These are phyloP conservation scores for Petrosia ficiformis DNA, from an alignment of 37 sponge, comb jelly and placozoan genomes.

Conservation along the genomic window DNA sequence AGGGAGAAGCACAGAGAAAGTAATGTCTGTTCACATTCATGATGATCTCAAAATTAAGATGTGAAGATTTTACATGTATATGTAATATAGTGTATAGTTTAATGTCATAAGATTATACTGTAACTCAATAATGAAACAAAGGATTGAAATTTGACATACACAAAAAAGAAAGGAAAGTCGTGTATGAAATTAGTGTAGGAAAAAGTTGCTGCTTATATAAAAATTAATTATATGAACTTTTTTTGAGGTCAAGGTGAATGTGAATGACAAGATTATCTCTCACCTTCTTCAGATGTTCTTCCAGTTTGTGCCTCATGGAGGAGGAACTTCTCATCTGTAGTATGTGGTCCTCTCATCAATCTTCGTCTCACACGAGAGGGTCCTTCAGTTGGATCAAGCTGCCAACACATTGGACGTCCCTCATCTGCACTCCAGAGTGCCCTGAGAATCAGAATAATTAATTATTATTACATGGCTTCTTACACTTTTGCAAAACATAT, in stretches of 20 bases:
- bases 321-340: conserved; percentile 57
- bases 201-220: no score
- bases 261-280: background rate
- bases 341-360: conserved; percentile 57
- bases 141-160: no score
- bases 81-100: no score
- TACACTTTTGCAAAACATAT: no score
- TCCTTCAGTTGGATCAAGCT: conserved; percentile 96
- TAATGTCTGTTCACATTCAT: no score
- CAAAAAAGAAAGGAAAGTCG: no score
- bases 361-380: conserved; percentile 79
- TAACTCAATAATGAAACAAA: no score
- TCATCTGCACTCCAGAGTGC: conserved; percentile 81
- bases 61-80: conserved; percentile 1
- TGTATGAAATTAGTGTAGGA: background rate
- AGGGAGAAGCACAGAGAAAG: background rate
- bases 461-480: no score
- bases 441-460: conserved; percentile 9
- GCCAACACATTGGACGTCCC: conserved; percentile 69
- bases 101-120: no score
- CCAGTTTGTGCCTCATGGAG: conserved; percentile 23
- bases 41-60: no score
- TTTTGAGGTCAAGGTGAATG: no score
- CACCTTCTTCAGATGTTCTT: background rate
- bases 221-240: no score